Conservation (phyloP, 2,113 vertebrate genomes). For the Turdus rufiventris region DNA sequence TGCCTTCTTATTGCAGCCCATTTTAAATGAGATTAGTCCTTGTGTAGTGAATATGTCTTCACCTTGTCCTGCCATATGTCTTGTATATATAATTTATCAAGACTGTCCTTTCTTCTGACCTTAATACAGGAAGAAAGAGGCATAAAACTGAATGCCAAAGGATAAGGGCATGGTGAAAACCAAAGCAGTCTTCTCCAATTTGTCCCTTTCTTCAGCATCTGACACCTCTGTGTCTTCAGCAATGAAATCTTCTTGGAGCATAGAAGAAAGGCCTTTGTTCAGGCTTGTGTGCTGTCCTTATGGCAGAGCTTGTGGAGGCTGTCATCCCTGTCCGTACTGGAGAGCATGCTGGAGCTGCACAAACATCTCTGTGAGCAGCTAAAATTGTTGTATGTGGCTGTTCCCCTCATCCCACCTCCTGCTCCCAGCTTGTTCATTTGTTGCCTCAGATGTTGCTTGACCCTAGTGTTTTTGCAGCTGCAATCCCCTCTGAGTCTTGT, state of each 20-base stretch:
- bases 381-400: not conserved
- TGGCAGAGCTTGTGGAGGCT: not conserved
- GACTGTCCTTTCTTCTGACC: not conserved
- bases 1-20: not conserved
- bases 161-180: not conserved
- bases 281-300: not conserved
- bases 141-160: not conserved
- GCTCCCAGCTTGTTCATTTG: not conserved
- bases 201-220: not conserved
- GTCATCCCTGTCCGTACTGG: rapidly evolving
- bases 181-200: not conserved
- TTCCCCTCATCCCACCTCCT: not conserved
- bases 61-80: not conserved
- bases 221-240: not conserved
- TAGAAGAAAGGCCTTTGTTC: not conserved
- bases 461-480: not conserved
- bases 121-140: not conserved
- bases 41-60: not conserved
- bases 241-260: not conserved
- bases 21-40: not conserved
- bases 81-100: not conserved
- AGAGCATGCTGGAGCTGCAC: not conserved
- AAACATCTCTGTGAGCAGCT: not conserved
- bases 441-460: not conserved
- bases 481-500: not conserved